Evolutionary conservation across 2,888 invertebrate genomes (phyloP), one percentile per base, ranked within the genome.

Genomic region (Griposia aprilina): DNA sequence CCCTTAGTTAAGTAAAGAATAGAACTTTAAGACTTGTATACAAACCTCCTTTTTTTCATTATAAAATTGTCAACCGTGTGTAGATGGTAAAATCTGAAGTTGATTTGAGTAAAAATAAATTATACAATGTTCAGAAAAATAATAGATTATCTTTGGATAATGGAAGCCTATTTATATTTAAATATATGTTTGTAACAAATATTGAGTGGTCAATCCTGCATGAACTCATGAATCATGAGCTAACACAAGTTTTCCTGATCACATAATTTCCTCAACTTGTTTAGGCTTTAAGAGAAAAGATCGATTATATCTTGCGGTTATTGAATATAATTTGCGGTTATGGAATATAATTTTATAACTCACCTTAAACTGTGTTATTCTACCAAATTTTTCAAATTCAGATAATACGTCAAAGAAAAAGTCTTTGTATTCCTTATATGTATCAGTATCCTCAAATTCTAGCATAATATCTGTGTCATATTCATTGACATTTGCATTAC

Each of bases 391-490:
- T 91, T 98, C 97, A 92, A 99, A 97, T 95, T 99, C 99, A 4
- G 98, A 97, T 57, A 98, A 93, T 20, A 99, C 98, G 96, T 99
- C 99, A 85, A 97, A 97, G 91, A 98, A 99, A 94, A 99, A 99
- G 23, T 98, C 98, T 88, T 97, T 97, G 91, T 98, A 99, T 90
- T 98, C 98, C 70, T 97, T 97, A 80, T 98, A 98, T 13, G 98
- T 97, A 88, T 99, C 99, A 50, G 95, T 97, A 75, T 98, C 98
- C 88, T 99, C 99, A 95, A 98, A 98, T 94, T 99, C 99, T 62
- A 99, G 95, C 87, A 97, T 97, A 11, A 98, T 97, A 93, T 99
- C 99, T 76, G 98, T 98, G 76, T 98, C 98, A 93, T 98, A 98
- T 93, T 99, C 99, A 91, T 98, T 98, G 41, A 97, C 96, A 83